phyloP scores from a whole-genome alignment of 2,888 invertebrate species.

The Frankliniella fusca region DNA sequence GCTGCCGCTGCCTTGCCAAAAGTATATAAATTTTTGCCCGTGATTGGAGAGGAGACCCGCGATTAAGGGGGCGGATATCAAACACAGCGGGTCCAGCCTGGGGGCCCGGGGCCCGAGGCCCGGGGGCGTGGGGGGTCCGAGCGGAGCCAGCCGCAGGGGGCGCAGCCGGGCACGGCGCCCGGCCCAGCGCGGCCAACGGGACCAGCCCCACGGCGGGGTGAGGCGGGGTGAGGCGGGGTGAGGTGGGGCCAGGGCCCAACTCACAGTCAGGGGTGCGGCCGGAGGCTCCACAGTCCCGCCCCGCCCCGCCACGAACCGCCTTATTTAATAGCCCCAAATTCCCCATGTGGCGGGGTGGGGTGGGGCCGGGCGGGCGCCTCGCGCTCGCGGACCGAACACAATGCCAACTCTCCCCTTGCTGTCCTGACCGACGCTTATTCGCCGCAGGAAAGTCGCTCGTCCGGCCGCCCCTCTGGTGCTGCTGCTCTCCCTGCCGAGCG shows the following conservation, averaged over 20 bases:
- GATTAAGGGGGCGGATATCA: background rate
- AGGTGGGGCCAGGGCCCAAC: background rate
- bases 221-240: background rate
- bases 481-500: no score
- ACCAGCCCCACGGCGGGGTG: background rate
- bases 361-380: no score
- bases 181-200: background rate
- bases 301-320: background rate
- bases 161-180: background rate
- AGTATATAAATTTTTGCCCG: no score
- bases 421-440: background rate
- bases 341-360: background rate
- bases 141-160: background rate
- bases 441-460: no score
- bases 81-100: background rate
- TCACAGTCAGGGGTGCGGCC: background rate
- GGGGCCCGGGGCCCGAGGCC: background rate
- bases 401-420: background rate
- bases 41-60: no score
- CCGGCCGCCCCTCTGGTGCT: no score
- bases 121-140: background rate
- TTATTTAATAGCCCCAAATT: constrained; percentile 20
- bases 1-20: no score
- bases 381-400: background rate
- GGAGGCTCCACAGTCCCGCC: background rate